Base-by-base conservation (phyloP, 2,113 vertebrate species). In the Barnardius zonarius region DNA sequence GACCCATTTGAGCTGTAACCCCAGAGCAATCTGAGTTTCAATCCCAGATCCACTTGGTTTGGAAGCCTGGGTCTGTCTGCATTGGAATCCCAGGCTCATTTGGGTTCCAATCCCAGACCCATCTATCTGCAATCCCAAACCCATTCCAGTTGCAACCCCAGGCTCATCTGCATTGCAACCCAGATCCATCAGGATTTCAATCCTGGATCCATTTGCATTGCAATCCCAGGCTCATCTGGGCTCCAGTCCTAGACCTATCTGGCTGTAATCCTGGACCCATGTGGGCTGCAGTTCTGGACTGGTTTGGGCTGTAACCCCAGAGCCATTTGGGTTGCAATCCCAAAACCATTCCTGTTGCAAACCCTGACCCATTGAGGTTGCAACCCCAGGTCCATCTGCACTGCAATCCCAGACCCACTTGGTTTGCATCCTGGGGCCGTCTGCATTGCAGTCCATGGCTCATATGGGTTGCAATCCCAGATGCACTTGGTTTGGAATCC, bases 391-490 rank as follows among this genome's bases (percentile, higher is more conserved):
- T 6, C 18, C 37, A 41, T 9, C 22, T 8, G 2, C 4, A 7
- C 15, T 55, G 62, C 9, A 43, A 31, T 11, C 48, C 46, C 20
- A 6, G n/a, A 33, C 3, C n/a, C 43, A 35, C 3, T 24, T 4
- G 5, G 20, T 12, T 6, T 46, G 17, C 57, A 11, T 5, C 16
- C n/a, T 9, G 11, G 11, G 3, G 49, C 10, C 30, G 19, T 3
- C 3, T 0, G 0, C 15, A 7, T 0, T 41, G 30, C 49, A 41
- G 10, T 10, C 57, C 44, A 24, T 4, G 48, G 31, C 11, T 22
- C 35, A 11, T 18, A 4, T 10, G 35, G 5, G 12, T 4, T 17
- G 31, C 63, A 44, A 28, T 7, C 24, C 41, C 5, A 3, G 11
- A 5, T 20, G 10, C 23, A 4, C 19, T 13, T 5, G 9, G 8